phyloP scores from a whole-genome alignment of 2,797 vertebrate species.

The Ambastaia sidthimunki region DNA sequence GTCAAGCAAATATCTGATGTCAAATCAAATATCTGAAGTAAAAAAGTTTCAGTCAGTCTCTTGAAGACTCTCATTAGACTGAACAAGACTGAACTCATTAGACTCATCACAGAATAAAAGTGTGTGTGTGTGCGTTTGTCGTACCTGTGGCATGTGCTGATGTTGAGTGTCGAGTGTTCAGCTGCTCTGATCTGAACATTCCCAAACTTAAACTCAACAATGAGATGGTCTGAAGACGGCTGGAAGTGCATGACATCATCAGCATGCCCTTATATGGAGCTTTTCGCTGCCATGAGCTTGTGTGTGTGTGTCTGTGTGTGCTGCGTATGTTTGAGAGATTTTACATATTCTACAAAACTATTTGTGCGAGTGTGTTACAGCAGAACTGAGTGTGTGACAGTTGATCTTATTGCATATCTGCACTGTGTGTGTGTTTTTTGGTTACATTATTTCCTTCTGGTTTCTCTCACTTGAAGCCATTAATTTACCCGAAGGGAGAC shows the following conservation, averaged over 20 bases:
- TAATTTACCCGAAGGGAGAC: slow-evolving; percentile 48
- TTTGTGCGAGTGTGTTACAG: slow-evolving; percentile 35
- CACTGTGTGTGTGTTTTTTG: slow-evolving; percentile 61
- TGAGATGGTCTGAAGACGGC: slow-evolving; percentile 84
- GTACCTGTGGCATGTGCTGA: slow-evolving; percentile 29
- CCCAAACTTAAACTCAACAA: slow-evolving; percentile 90
- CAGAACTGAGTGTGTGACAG: slow-evolving; percentile 44
- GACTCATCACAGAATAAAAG: not conserved
- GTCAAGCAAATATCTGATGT: no score
- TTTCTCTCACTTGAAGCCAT: slow-evolving; percentile 27
- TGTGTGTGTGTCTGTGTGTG: slow-evolving; percentile 27
- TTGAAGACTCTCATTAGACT: no score
- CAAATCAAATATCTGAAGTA: no score
- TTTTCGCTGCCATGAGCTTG: slow-evolving; percentile 71
- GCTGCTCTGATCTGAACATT: slow-evolving; percentile 84
- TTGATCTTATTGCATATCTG: no score
- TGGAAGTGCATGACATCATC: slow-evolving; percentile 93
- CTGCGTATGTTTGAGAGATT: slow-evolving; percentile 34
- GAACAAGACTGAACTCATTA: no score
- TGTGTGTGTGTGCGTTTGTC: slow-evolving; percentile 22
- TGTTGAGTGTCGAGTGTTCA: slow-evolving; percentile 64
- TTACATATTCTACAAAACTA: not conserved
- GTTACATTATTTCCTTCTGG: slow-evolving; percentile 70
- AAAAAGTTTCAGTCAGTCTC: no score
- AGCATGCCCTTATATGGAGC: slow-evolving; percentile 91